A percentile compares a stretch with the other conserved stretches of the same genome.
phyloP scores from a whole-genome alignment of 2,797 vertebrate species.

The Anabas testudineus region DNA sequence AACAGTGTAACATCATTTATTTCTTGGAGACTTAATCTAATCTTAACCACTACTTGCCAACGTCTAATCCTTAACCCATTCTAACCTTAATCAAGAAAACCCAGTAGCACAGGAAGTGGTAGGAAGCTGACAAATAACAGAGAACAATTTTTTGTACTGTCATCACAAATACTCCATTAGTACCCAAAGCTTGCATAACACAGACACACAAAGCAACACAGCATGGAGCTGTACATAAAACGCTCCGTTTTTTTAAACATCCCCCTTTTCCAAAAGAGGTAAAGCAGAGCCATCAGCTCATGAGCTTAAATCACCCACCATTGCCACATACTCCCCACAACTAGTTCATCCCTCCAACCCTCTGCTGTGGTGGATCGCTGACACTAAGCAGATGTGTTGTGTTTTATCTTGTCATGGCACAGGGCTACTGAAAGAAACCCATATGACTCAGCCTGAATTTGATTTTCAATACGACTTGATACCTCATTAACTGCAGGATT shows the following conservation, averaged over 20 bases:
- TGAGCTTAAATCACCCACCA: slow-evolving; percentile 76
- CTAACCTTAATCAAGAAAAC: too few relatives aligned
- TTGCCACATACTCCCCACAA: slow-evolving; percentile 70
- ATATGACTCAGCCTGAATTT: slow-evolving; percentile 55
- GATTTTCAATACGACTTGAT: slow-evolving; percentile 53
- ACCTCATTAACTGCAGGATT: slow-evolving; percentile 49
- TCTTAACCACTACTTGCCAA: too few relatives aligned
- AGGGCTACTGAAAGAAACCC: slow-evolving; percentile 75
- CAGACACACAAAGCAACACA: slow-evolving; percentile 7
- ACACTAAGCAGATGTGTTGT: slow-evolving; percentile 80
- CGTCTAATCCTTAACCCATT: too few relatives aligned
- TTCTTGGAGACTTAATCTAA: too few relatives aligned
- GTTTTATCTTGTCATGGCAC: slow-evolving; percentile 79
- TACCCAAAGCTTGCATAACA: background rate
- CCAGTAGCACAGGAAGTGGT: too few relatives aligned
- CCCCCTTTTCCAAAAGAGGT: slow-evolving; percentile 51
- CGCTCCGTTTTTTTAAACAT: slow-evolving; percentile 10
- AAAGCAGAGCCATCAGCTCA: slow-evolving; percentile 76
- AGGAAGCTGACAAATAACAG: background rate
- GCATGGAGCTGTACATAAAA: slow-evolving; percentile 31
- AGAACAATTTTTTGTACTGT: background rate
- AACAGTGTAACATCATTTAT: too few relatives aligned
- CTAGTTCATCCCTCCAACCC: slow-evolving; percentile 66
- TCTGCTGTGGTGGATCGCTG: slow-evolving; percentile 59
- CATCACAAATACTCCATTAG: slow-evolving; percentile 6